A percentile compares a stretch with the other conserved stretches of the same genome.
Evolutionary conservation across 2,888 invertebrate species (phyloP).

Genomic region (Meta bourneti): DNA sequence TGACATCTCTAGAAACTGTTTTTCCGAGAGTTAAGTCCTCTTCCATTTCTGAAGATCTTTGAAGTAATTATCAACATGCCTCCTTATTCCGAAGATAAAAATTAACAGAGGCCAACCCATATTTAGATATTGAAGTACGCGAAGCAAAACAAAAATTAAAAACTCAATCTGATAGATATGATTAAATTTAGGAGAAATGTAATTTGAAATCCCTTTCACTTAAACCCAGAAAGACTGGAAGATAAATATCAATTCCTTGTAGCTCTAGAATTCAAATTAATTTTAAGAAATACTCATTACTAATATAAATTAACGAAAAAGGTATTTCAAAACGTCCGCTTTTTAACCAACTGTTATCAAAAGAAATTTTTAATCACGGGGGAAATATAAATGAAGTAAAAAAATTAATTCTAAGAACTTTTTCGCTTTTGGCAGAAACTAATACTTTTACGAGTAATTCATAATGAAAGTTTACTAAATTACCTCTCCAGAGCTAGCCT

Average conservation of each 20-base stretch:
- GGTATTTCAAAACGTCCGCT: neutral
- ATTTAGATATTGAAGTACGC: neutral
- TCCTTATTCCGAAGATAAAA: neutral
- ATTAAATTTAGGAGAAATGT: neutral
- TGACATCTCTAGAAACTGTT: neutral
- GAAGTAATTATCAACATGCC: neutral
- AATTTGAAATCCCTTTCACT: neutral
- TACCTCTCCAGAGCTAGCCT: conserved; percentile 34
- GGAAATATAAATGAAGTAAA: neutral
- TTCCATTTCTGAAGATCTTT: neutral
- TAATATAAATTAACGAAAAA: neutral
- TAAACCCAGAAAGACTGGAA: neutral
- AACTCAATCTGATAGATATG: neutral
- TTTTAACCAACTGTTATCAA: neutral
- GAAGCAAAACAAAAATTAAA: neutral
- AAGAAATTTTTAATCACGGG: conserved; percentile 40
- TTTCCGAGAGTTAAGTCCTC: neutral
- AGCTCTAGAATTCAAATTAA: conserved; percentile 1
- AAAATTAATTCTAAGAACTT: conserved; percentile 37
- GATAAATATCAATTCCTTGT: neutral
- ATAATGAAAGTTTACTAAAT: conserved; percentile 70
- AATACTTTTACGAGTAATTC: conserved; percentile 38
- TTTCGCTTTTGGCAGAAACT: conserved; percentile 20
- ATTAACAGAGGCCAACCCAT: neutral
- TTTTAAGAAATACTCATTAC: neutral